phyloP scores from a whole-genome alignment of 2,888 invertebrate species.

The Drosophila ustulata region DNA sequence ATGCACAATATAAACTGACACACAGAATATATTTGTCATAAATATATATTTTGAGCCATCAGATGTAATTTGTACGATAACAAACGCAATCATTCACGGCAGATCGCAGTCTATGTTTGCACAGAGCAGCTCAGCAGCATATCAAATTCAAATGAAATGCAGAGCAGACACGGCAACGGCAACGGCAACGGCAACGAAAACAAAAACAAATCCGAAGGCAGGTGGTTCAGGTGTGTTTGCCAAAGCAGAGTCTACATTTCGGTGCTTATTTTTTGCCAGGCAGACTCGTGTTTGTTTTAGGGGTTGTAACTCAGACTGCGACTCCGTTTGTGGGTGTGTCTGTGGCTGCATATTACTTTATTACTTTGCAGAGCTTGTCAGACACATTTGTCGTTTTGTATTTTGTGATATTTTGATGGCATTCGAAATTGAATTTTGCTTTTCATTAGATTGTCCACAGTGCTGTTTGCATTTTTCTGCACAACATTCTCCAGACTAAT shows the following conservation, averaged over 20 bases:
- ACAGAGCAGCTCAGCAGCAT: conserved; percentile 6
- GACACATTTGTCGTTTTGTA: conserved; percentile 28
- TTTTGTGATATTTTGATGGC: conserved; percentile 21
- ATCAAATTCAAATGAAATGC: conserved; percentile 16
- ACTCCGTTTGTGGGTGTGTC: conserved; percentile 1
- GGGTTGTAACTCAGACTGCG: conserved; percentile 2
- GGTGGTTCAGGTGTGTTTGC: conserved; percentile 24
- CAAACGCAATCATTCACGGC: conserved; percentile 12
- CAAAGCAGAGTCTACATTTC: conserved; percentile 10
- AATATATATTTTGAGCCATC: neutral
- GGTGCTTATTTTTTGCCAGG: conserved; percentile 4
- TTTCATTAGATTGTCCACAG: conserved; percentile 27
- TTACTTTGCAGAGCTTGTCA: conserved; percentile 27
- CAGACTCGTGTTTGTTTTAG: conserved; percentile 4
- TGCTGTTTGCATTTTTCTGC: conserved; percentile 9
- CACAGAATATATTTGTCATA: neutral
- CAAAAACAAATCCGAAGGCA: neutral
- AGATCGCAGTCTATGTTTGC: conserved; percentile 4
- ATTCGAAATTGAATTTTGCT: conserved; percentile 33
- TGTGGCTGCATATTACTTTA: conserved; percentile 25
- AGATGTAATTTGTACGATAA: neutral
- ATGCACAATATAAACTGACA: no score
- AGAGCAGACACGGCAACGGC: conserved; percentile 2
- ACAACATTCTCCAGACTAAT: conserved; percentile 60
- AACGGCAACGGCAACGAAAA: no score